Conservation (phyloP, 2,888 invertebrate species). For the Agonopterix heracliana region DNA sequence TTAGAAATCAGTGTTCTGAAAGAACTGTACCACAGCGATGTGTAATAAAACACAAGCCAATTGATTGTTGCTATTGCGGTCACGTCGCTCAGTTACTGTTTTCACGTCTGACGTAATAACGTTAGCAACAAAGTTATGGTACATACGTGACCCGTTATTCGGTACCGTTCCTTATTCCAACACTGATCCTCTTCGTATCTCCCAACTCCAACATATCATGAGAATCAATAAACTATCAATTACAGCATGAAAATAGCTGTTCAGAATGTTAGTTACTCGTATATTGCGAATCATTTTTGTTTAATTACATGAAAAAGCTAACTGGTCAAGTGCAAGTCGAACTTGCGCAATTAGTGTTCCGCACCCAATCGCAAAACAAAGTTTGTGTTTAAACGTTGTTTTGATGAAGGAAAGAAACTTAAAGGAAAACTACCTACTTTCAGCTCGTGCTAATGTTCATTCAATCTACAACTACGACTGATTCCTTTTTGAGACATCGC, state of each 20-base stretch:
- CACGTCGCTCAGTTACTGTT: constrained; percentile 73
- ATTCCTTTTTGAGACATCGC: too few relatives aligned
- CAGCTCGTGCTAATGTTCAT: too few relatives aligned
- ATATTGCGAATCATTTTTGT: not conserved
- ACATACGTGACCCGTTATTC: constrained; percentile 60
- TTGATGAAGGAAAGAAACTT: too few relatives aligned
- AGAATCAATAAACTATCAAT: constrained; percentile 13
- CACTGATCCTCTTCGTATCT: constrained; percentile 27
- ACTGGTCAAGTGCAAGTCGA: too few relatives aligned
- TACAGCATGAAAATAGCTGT: constrained; percentile 1
- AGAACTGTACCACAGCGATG: constrained; percentile 14
- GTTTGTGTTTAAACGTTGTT: too few relatives aligned
- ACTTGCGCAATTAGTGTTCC: too few relatives aligned
- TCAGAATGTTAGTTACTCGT: not conserved
- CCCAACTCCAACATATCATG: constrained; percentile 15
- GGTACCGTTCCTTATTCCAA: constrained; percentile 34
- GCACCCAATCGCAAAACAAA: too few relatives aligned
- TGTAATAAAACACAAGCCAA: constrained; percentile 64
- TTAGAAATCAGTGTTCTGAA: constrained; percentile 37
- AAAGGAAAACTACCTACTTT: too few relatives aligned
- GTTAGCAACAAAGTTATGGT: constrained; percentile 71
- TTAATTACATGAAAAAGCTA: not conserved
- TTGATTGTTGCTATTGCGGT: constrained; percentile 73
- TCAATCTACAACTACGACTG: not conserved
- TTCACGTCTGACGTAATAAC: constrained; percentile 73